Conservation (phyloP, 1,140 invertebrate genomes). For the Drosophila ananassae region DNA sequence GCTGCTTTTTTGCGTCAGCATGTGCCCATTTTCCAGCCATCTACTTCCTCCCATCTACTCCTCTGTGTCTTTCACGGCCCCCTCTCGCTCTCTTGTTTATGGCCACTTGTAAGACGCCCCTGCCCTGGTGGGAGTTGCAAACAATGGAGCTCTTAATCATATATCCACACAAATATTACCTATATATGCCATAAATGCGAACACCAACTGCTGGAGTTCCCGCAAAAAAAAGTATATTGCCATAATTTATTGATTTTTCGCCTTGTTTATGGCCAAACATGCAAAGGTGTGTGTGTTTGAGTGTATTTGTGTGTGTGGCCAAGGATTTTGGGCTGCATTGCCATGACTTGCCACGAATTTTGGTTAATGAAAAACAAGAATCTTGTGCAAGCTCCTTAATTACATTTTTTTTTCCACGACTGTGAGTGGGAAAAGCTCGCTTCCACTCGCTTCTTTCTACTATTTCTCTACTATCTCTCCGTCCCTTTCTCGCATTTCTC, state of each 20-base stretch:
- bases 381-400: constrained; percentile 42
- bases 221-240: constrained; percentile 1
- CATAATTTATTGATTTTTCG: constrained; percentile 66
- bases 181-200: not conserved
- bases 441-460: constrained; percentile 23
- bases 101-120: constrained; percentile 72
- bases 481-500: constrained; percentile 2
- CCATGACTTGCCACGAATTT: constrained; percentile 12
- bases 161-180: constrained; percentile 15
- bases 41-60: constrained; percentile 4
- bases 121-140: constrained; percentile 10
- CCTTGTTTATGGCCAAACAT: constrained; percentile 17
- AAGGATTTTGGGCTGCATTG: constrained; percentile 11
- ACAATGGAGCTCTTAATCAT: constrained; percentile 3
- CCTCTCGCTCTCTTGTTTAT: constrained; percentile 58
- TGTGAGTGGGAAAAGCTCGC: constrained; percentile 36
- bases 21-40: constrained; percentile 54
- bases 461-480: constrained; percentile 4
- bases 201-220: constrained; percentile 12
- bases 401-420: constrained; percentile 21
- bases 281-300: constrained; percentile 3
- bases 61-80: not conserved
- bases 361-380: constrained; percentile 41
- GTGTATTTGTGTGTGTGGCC: constrained; percentile 6
- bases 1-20: constrained; percentile 66